These are phyloP conservation scores for Cossypha dichroa DNA, from an alignment of 2,797 vertebrate genomes.

Conservation along the genomic window DNA sequence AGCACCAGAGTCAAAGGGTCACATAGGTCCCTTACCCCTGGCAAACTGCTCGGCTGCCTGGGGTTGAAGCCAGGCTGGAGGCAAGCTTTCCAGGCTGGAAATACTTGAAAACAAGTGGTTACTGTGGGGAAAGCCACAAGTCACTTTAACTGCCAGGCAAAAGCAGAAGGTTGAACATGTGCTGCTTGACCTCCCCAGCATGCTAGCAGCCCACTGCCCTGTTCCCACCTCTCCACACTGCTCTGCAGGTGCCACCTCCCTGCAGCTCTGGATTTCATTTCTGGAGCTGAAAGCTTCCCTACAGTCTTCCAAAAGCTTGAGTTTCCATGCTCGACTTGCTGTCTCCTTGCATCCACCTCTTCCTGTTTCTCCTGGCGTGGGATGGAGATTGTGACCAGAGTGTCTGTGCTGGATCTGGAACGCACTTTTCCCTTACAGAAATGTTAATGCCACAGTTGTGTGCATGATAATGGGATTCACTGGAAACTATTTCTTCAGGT, in stretches of 20 bases:
- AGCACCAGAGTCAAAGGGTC: neutral
- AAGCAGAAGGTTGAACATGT: neutral
- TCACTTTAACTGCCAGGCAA: neutral
- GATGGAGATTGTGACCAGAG: neutral
- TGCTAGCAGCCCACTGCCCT: neutral
- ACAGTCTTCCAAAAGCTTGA: neutral
- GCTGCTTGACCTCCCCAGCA: neutral
- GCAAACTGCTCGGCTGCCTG: neutral
- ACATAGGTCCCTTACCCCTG: neutral
- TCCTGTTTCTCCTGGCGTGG: neutral
- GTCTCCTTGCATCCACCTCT: neutral
- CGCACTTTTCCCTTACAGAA: neutral
- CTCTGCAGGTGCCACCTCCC: neutral
- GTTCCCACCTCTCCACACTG: neutral
- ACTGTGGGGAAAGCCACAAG: neutral
- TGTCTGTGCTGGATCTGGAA: neutral
- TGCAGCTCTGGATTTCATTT: neutral
- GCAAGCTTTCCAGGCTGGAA: neutral
- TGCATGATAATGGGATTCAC: rapidly evolving
- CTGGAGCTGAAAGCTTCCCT: neutral
- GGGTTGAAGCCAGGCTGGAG: neutral
- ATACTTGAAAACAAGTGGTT: neutral
- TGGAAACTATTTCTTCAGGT: neutral
- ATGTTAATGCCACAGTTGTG: neutral
- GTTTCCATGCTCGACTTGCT: rapidly evolving